A percentile compares a stretch with the other conserved stretches of the same genome.
Evolutionary conservation across 2,797 vertebrate species (phyloP).

Genomic region (Prunella strophiata): DNA sequence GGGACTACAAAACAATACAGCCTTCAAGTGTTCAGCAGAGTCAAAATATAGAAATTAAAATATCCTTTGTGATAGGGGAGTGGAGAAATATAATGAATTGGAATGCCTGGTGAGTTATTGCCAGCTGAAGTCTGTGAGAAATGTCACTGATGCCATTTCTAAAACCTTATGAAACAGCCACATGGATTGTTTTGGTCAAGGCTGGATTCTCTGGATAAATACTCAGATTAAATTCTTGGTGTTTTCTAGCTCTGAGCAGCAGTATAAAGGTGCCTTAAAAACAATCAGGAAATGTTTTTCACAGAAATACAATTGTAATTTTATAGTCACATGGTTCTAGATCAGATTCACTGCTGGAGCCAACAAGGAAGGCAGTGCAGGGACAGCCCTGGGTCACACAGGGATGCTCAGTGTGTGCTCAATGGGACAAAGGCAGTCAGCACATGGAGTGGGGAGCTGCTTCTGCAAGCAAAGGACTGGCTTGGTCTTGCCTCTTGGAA

Average conservation of each 20-base stretch:
- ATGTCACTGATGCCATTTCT: not conserved
- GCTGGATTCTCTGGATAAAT: not conserved
- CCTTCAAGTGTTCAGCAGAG: not conserved
- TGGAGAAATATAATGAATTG: not conserved
- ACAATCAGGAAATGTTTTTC: not conserved
- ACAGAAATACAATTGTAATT: not conserved
- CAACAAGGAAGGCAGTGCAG: not conserved
- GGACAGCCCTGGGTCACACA: not conserved
- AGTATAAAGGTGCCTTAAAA: not conserved
- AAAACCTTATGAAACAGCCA: not conserved
- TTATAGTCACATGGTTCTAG: accelerated
- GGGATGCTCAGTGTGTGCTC: not conserved
- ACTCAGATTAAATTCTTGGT: not conserved
- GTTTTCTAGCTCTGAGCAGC: not conserved
- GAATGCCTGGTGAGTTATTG: not conserved
- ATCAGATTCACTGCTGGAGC: not conserved
- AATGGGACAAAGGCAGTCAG: accelerated
- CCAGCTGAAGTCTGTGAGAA: not conserved
- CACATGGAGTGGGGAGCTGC: accelerated
- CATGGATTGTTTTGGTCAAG: not conserved
- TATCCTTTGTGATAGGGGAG: not conserved
- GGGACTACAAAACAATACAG: not conserved
- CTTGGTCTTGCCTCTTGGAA: not conserved
- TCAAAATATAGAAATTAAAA: not conserved
- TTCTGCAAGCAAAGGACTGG: not conserved